phyloP scores from a whole-genome alignment of 2,113 vertebrate species.

The Microcebus griseorufus region DNA sequence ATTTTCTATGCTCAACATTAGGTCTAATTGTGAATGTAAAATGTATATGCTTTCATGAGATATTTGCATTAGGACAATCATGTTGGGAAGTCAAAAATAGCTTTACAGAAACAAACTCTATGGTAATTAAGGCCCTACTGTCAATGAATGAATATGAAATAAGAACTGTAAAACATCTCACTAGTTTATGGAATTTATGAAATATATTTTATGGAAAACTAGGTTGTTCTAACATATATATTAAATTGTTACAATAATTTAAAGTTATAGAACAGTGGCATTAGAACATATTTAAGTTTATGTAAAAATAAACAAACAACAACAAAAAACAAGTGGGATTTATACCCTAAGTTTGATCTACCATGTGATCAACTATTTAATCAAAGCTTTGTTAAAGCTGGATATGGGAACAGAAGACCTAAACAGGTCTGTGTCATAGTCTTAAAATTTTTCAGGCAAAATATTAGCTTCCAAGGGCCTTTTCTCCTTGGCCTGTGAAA shows the following conservation, averaged over 20 bases:
- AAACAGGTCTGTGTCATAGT: not conserved
- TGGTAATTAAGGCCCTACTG: not conserved
- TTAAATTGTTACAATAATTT: not conserved
- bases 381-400: not conserved
- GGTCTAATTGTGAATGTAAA: not conserved
- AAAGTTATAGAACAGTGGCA: not conserved
- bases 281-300: not conserved
- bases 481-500: not conserved
- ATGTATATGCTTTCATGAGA: not conserved
- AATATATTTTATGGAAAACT: not conserved
- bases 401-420: not conserved
- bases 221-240: not conserved
- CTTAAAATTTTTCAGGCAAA: not conserved
- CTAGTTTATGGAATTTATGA: not conserved
- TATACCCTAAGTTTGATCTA: not conserved
- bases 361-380: not conserved
- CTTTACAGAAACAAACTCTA: not conserved
- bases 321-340: not conserved
- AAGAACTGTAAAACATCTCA: not conserved
- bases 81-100: not conserved
- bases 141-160: not conserved
- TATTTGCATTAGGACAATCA: not conserved
- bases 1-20: not conserved
- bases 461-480: not conserved
- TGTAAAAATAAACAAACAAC: not conserved